Percentiles rank a stretch among this genome's conserved stretches.
Evolutionary conservation across 2,113 vertebrate genomes (phyloP).

Genomic region (Alexandromys fortis): DNA sequence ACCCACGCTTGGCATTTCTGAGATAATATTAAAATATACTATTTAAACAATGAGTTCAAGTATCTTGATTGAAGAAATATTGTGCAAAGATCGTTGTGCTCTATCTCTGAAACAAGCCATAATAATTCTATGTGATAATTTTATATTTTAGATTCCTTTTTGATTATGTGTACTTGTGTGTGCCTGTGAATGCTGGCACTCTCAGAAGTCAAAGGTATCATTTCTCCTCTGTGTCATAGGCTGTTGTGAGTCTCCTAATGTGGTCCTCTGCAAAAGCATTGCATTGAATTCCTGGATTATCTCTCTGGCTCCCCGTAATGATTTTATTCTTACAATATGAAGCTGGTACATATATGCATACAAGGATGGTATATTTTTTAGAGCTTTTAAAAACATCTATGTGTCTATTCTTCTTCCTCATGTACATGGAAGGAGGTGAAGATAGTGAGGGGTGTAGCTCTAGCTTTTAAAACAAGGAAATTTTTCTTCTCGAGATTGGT

Average conservation of each 20-base stretch:
- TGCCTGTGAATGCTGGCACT: neutral
- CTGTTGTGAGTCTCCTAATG: neutral
- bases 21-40: neutral
- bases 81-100: neutral
- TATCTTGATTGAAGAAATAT: neutral
- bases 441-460: slow-evolving; percentile 24
- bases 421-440: neutral
- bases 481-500: slow-evolving; percentile 49
- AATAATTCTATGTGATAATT: neutral
- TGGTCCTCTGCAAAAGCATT: neutral
- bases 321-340: neutral
- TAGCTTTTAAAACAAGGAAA: slow-evolving; percentile 60
- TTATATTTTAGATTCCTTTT: neutral
- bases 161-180: neutral
- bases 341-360: slow-evolving; percentile 24
- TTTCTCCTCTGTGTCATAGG: neutral
- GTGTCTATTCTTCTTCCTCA: neutral
- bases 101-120: neutral
- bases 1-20: neutral
- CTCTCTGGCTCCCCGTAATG: neutral
- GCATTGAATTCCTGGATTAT: neutral
- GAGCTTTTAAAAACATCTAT: neutral
- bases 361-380: slow-evolving; percentile 49
- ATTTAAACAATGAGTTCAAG: neutral
- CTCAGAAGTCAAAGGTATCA: neutral